Base-by-base conservation (phyloP, 1,140 invertebrate genomes). In the Cotesia typhae region DNA sequence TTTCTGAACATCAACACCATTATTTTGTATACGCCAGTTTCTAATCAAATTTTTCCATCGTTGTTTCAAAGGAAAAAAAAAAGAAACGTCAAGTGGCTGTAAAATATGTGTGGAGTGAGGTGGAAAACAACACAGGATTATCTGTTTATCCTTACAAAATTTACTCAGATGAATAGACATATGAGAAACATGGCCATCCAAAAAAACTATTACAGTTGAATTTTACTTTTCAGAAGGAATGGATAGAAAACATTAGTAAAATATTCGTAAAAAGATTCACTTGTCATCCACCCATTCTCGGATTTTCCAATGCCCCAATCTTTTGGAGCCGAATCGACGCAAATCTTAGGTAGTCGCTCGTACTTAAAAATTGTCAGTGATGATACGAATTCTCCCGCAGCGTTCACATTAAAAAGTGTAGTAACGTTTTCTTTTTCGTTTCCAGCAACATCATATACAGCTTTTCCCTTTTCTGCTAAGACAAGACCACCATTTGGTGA, bases 361-460 rank as follows among this genome's bases (percentile, higher is more conserved):
- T 80, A 82, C 65, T 76, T 75, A 67, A 75, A 85, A 3, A 85
- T 37, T 51, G 79, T 76, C 60, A 84, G 65, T 9, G 78, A 76
- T 47, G 81, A 79, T 41, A 76, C 79, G 14, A 81, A 66, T 70
- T 74, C 35, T 72, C 83, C 81, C 38, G 67, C 65, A 57, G 81
- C 82, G 75, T 81, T 84, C 1, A 77, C 82, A 64, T 75, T 78
- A 59, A 84, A 65, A 3, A 84, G 72, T 52, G 76, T 78, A 41
- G 80, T 84, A n/a, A 84, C 36, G 73, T 78, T 79, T 73, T 83
- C 81, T 79, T 83, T 84, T 66, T 85, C 82, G 55, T 75, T 79
- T 52, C 64, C 68, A 66, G 75, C 61, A 9, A 76, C 60, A 59
- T 75, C 63, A 75, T 83, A 81, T 2, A 84, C 77, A 17, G 76